Evolutionary conservation across 2,888 invertebrate genomes (phyloP).

Genomic region (Frankliniella intonsa): DNA sequence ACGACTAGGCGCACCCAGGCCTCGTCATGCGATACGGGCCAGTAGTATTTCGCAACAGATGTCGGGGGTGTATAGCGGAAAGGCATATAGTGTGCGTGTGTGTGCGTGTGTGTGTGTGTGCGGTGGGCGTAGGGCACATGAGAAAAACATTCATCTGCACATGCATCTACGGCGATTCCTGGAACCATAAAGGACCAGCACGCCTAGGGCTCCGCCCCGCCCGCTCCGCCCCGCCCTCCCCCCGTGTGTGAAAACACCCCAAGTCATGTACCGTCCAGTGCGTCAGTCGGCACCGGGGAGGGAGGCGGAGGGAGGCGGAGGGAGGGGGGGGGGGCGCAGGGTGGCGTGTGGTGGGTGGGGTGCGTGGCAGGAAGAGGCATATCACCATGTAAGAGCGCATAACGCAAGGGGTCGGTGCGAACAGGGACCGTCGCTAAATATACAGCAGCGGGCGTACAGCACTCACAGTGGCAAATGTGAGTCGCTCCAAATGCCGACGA

Average conservation of each 20-base stretch:
- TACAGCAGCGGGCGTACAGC: no score
- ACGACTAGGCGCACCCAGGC: no score
- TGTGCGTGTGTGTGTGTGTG: neutral
- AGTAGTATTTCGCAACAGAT: conserved; percentile 5
- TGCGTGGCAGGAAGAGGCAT: neutral
- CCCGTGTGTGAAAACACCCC: conserved; percentile 12
- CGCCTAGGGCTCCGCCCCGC: neutral
- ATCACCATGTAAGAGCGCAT: neutral
- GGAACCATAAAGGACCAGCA: conserved; percentile 7
- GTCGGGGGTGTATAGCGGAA: neutral
- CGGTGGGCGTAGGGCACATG: neutral
- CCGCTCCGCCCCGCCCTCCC: neutral
- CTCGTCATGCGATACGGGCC: neutral
- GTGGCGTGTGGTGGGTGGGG: neutral
- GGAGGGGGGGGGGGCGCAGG: neutral
- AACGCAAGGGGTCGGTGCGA: neutral
- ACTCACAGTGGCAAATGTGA: no score
- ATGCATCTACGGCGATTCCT: conserved; percentile 10
- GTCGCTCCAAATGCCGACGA: no score
- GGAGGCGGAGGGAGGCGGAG: neutral
- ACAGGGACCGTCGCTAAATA: neutral
- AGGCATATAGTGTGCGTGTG: neutral
- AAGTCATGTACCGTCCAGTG: conserved; percentile 11
- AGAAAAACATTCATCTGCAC: conserved; percentile 19
- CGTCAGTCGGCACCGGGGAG: neutral